phyloP scores from a whole-genome alignment of 2,888 invertebrate species.

The Drosophila cracens region DNA sequence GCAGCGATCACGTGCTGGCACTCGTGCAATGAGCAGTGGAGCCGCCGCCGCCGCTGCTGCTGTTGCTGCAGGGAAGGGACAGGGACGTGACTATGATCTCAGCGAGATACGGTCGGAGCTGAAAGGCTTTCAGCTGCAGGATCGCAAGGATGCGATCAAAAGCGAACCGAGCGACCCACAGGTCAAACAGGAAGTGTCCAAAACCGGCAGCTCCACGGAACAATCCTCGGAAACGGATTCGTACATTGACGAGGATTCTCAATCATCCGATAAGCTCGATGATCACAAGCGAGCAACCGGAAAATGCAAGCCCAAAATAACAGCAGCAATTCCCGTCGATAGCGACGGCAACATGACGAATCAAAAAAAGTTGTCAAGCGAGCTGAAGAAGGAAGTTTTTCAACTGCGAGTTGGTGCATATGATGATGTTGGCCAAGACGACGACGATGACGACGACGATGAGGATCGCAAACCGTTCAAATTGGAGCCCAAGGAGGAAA shows the following conservation, averaged over 20 bases:
- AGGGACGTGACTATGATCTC: conserved; percentile 92
- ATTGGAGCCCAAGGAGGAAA: conserved; percentile 59
- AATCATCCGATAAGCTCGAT: conserved; percentile 83
- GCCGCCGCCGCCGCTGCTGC: conserved; percentile 46
- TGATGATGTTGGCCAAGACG: not conserved
- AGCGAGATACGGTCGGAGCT: conserved; percentile 94
- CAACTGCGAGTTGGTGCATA: conserved; percentile 6
- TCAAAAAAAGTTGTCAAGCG: conserved; percentile 63
- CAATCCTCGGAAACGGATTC: conserved; percentile 84
- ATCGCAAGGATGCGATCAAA: conserved; percentile 64
- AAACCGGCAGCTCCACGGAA: conserved; percentile 82
- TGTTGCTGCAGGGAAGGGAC: conserved; percentile 61
- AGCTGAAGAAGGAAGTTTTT: conserved; percentile 44
- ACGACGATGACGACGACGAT: not conserved
- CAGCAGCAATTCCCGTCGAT: conserved; percentile 20
- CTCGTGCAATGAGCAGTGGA: conserved; percentile 65
- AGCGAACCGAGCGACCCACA: conserved; percentile 45
- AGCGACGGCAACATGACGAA: conserved; percentile 64
- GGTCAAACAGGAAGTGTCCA: conserved; percentile 65
- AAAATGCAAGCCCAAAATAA: conserved; percentile 57
- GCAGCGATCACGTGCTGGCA: conserved; percentile 49
- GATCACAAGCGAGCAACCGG: conserved; percentile 63
- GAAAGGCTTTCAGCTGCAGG: conserved; percentile 88
- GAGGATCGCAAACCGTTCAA: conserved; percentile 46
- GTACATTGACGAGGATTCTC: conserved; percentile 84